A percentile compares a stretch with the other conserved stretches of the same genome.
These are phyloP conservation scores for Zaprionus camerounensis DNA, from an alignment of 1,140 invertebrate species.

Conservation along the genomic window DNA sequence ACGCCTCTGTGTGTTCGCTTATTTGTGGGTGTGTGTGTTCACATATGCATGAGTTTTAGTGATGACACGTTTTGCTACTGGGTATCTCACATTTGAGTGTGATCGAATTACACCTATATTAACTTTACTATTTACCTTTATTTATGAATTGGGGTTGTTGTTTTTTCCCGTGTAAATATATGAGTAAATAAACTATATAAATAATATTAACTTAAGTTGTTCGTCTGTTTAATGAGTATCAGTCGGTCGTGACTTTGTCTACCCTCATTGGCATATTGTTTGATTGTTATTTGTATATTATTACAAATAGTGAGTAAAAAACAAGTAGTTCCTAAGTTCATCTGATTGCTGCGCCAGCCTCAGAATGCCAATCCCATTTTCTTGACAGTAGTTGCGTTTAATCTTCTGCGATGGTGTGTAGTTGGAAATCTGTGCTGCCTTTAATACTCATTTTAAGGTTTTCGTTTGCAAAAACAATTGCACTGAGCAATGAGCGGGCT, in stretches of 20 bases:
- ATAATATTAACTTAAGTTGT: neutral
- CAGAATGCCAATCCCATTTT: constrained; percentile 14
- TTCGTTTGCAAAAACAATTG: constrained; percentile 22
- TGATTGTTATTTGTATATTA: constrained; percentile 23
- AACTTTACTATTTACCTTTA: neutral
- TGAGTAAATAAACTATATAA: neutral
- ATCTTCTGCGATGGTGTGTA: constrained; percentile 43
- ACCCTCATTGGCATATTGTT: neutral
- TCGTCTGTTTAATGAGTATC: neutral
- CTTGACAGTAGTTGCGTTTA: constrained; percentile 39
- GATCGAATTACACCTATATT: neutral
- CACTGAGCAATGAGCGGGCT: neutral
- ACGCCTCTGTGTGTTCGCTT: neutral
- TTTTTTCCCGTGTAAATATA: neutral
- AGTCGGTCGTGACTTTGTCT: neutral
- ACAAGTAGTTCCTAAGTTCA: constrained; percentile 16
- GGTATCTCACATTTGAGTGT: neutral
- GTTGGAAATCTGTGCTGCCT: constrained; percentile 24
- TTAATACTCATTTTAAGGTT: constrained; percentile 18
- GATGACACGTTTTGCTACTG: neutral
- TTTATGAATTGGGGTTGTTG: neutral
- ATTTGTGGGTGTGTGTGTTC: neutral
- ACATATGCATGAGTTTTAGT: neutral
- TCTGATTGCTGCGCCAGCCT: constrained; percentile 8
- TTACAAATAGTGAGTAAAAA: constrained; percentile 2